Evolutionary conservation across 1,140 invertebrate species (phyloP).

Genomic region (Glomeris maerens): DNA sequence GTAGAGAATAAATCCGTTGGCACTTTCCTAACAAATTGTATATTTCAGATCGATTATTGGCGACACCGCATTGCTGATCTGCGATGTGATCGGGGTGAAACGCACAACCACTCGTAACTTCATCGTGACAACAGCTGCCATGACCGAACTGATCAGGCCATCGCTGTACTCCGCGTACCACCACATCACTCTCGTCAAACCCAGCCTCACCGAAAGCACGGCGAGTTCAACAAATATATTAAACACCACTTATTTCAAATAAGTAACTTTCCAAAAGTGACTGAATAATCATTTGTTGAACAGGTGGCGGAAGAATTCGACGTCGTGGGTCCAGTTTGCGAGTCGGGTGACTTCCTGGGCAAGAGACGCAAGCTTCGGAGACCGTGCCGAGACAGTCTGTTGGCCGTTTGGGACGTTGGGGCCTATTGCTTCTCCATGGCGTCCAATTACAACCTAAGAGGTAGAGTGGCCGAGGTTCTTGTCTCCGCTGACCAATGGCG

Average conservation of each 20-base stretch:
- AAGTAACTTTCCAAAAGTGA: too few relatives aligned
- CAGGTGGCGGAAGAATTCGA: constrained; percentile 25
- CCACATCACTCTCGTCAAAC: constrained; percentile 25
- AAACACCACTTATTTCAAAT: too few relatives aligned
- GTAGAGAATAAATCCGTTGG: background rate
- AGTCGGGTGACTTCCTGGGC: constrained; percentile 33
- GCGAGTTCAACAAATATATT: too few relatives aligned
- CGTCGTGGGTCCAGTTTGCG: constrained; percentile 37
- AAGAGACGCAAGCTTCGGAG: constrained; percentile 25
- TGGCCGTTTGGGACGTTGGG: constrained; percentile 33
- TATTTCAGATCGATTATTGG: constrained; percentile 26
- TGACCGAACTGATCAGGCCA: constrained; percentile 31
- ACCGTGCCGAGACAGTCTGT: constrained; percentile 22
- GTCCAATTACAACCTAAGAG: constrained; percentile 35
- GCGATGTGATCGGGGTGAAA: constrained; percentile 25
- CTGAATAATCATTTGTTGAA: too few relatives aligned
- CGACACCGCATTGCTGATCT: constrained; percentile 30
- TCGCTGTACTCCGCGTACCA: constrained; percentile 32
- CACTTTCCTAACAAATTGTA: constrained; percentile 16
- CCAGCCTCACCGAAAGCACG: too few relatives aligned
- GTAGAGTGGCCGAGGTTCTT: constrained; percentile 30
- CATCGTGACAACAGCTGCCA: constrained; percentile 23
- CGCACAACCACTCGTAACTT: constrained; percentile 15
- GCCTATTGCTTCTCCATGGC: constrained; percentile 35
- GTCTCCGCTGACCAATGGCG: constrained; percentile 22